Base-by-base conservation (phyloP, 2,113 vertebrate species). In the Stictonetta naevosa region DNA sequence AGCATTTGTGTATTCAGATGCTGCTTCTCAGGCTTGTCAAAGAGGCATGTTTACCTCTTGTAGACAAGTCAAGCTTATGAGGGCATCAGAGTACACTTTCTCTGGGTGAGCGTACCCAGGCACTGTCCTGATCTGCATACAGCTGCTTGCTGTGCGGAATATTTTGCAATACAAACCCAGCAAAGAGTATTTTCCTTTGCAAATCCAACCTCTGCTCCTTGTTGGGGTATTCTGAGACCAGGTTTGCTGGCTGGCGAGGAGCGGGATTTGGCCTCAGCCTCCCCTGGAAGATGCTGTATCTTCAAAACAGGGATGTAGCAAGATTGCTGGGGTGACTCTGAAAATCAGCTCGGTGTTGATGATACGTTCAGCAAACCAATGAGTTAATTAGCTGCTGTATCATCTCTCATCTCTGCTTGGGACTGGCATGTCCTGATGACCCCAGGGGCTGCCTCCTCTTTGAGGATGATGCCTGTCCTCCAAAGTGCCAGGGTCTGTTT, bases 1-100 rank as follows among this genome's bases (percentile, higher is more conserved):
- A 6, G 52, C 11, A 44, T 77, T 97, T 95, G 91, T 77, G 92
- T 33, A 94, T 95, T 92, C 91, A 64, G 40, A 33, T 13, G 2
- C 17, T 0, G 10, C 15, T 0, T 4, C 13, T 7, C 10, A 23
- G 76, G 68, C 92, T 88, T 74, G 91, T 84, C 94, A 91, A 12
- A 68, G 53, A 63, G 55, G 34, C 38, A 15, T 8, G 64, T 94
- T 86, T 46, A 56, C 72, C 73, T 63, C 71, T 60, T 59, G 83
- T 48, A 80, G 83, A 95, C 74, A 82, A 92, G 85, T 5, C 52
- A 58, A 64, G 90, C 84, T 95, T 17, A 71, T 10, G 90, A 90
- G 93, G 89, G 87, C 95, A 84, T 16, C 73, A 19, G 6, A 10
- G 13, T 3, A 11, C 21, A 2, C 18, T 2, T 52, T 87, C 81